Evolutionary conservation across 2,888 invertebrate species (phyloP).

Genomic region (Eudiplozoon nipponicum): DNA sequence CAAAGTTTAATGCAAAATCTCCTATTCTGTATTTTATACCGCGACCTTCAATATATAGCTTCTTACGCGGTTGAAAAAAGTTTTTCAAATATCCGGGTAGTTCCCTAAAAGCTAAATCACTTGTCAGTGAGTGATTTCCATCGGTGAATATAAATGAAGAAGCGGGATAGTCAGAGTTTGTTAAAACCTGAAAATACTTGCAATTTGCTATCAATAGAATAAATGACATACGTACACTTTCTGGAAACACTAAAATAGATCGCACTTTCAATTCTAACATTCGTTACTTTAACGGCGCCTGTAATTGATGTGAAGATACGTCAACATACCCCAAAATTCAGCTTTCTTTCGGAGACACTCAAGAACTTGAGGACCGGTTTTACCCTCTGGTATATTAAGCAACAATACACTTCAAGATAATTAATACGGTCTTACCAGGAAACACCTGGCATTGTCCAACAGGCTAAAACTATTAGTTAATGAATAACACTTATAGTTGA

Average conservation of each 20-base stretch:
- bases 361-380: background rate
- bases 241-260: background rate
- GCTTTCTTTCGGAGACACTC: background rate
- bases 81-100: background rate
- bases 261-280: background rate
- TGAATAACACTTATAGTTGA: no score
- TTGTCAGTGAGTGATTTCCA: background rate
- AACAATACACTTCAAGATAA: background rate
- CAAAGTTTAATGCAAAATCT: background rate
- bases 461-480: background rate
- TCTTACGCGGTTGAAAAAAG: background rate
- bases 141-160: background rate
- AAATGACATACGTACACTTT: background rate
- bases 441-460: background rate
- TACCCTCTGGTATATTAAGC: background rate
- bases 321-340: no score
- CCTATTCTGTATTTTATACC: slow-evolving; percentile 1
- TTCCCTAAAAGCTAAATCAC: slow-evolving; percentile 2
- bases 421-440: background rate
- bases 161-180: background rate
- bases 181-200: background rate
- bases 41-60: background rate
- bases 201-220: background rate
- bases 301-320: no score
- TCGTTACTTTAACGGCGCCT: background rate